Base-by-base conservation (phyloP, 2,113 vertebrate species). In the Sarotherodon lohbergeri region DNA sequence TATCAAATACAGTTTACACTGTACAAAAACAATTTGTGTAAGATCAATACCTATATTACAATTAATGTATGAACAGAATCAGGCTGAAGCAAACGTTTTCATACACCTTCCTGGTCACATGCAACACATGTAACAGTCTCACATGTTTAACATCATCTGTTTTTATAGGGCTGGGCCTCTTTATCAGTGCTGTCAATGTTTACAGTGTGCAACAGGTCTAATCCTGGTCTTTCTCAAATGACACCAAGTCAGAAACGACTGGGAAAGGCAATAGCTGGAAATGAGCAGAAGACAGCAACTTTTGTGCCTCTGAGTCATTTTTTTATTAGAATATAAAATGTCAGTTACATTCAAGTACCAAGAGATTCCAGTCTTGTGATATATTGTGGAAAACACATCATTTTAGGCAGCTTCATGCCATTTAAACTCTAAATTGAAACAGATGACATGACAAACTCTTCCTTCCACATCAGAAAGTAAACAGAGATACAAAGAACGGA, bases 281-380 rank as follows among this genome's bases (percentile, higher is more conserved):
- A 50, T 8, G 43, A 76, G 71, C 16, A 76, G 39, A 73, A 46
- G 13, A 73, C 41, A 17, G 68, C 41, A 27, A 46, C 22, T 46
- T 73, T 10, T 73, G 22, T 17, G 43, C 71, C 43, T 48, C 27
- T 11, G 71, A 32, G 71, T 78, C 41, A 32, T 50, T 78, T 78
- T 78, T 78, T 78, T 78, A 78, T 78, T 34, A 52, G 46, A 50
- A n/a, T 78, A 52, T 54, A 82, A 90, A 91, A 89, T 68, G 16
- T 87, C 16, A 46, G 50, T 29, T 29, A 52, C 4, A 19, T 87
- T 89, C 78, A 91, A 86, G 86, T 81, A 84, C 81, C n/a, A 32
- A 84, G 36, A 46, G 88, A n/a, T 34, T 50, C 71, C 24, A 46
- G 68, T 10, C 43, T 50, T 48, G 41, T 27, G 9, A 24, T 48